Percentiles rank a stretch among this genome's conserved stretches.
These are phyloP conservation scores for Portunus trituberculatus DNA, from an alignment of 1,140 invertebrate species.

Conservation along the genomic window DNA sequence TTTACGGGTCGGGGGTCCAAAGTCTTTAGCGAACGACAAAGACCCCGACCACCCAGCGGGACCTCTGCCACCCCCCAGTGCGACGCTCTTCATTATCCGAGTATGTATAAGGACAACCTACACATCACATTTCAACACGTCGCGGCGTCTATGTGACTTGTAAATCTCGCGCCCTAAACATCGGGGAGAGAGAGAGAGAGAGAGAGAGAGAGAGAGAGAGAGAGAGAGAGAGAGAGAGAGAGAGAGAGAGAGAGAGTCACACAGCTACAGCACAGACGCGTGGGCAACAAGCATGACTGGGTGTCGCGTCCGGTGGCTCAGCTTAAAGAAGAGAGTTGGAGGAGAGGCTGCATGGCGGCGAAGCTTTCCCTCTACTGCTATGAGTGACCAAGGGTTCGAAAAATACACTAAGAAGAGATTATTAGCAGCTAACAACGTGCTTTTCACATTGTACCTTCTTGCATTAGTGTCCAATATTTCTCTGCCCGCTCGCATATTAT, in stretches of 20 bases:
- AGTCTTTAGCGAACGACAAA: too few relatives aligned
- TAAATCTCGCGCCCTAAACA: background rate
- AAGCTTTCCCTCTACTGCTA: background rate
- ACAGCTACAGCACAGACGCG: background rate
- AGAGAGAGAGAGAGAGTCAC: background rate
- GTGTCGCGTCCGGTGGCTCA: background rate
- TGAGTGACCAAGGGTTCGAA: background rate
- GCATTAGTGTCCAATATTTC: background rate
- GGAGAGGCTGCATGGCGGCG: background rate
- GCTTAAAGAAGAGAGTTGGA: background rate
- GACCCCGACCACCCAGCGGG: too few relatives aligned
- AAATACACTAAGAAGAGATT: background rate
- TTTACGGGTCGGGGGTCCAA: too few relatives aligned
- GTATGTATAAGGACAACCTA: too few relatives aligned
- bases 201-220: background rate
- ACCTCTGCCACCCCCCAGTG: too few relatives aligned
- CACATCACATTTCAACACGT: too few relatives aligned
- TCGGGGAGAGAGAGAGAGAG: background rate
- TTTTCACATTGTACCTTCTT: too few relatives aligned
- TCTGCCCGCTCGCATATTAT: background rate
- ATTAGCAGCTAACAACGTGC: too few relatives aligned
- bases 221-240: background rate
- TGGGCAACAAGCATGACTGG: too few relatives aligned
- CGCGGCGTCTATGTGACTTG: too few relatives aligned
- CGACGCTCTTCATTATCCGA: too few relatives aligned